A percentile compares a stretch with the other conserved stretches of the same genome.
Evolutionary conservation across 2,888 invertebrate genomes (phyloP).

Genomic region (Latrodectus hesperus): DNA sequence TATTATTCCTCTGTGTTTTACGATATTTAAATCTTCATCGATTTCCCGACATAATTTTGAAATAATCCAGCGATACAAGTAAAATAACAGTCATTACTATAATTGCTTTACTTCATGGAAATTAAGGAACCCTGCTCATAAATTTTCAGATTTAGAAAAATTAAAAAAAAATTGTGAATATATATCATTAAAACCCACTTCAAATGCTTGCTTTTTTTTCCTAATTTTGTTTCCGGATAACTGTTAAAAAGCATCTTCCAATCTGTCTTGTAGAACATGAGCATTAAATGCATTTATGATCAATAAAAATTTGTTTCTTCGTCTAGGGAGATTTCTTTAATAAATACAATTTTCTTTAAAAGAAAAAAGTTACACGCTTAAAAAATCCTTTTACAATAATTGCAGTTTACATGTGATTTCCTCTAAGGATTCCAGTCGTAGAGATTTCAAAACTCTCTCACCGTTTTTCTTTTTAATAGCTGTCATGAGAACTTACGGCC

Average conservation of each 20-base stretch:
- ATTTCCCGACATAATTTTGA: too few species aligned
- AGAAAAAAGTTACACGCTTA: neutral
- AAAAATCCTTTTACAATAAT: conserved; percentile 38
- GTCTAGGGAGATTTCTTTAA: conserved; percentile 16
- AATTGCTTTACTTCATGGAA: neutral
- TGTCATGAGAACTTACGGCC: conserved; percentile 17
- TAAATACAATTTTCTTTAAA: neutral
- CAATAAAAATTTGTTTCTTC: conserved; percentile 20
- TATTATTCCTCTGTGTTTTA: too few species aligned
- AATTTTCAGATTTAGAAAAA: neutral
- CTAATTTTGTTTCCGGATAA: neutral
- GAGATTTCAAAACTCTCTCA: neutral
- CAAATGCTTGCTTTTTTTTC: neutral
- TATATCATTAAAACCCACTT: neutral
- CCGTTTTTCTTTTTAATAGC: conserved; percentile 8
- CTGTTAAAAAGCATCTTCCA: neutral
- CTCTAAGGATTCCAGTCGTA: neutral
- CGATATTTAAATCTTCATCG: too few species aligned
- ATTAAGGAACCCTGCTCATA: neutral
- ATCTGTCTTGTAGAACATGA: neutral
- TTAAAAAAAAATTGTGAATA: neutral
- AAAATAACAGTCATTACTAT: neutral
- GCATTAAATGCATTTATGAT: conserved; percentile 8
- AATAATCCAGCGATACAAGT: neutral
- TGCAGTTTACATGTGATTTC: conserved; percentile 16